These are phyloP conservation scores for Myrmecophaga tridactyla DNA, from an alignment of 2,113 vertebrate species.

Conservation along the genomic window DNA sequence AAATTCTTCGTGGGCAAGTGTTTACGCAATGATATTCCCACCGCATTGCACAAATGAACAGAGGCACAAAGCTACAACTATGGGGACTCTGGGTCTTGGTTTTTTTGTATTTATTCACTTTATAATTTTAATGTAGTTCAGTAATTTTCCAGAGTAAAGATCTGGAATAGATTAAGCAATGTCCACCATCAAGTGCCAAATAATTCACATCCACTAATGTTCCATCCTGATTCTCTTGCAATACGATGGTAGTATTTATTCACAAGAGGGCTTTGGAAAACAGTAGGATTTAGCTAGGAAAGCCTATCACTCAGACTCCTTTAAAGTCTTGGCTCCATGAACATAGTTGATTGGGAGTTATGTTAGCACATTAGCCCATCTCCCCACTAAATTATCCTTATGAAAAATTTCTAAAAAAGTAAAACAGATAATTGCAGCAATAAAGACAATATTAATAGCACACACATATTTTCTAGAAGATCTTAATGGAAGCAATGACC, in stretches of 20 bases:
- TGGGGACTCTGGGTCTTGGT: not conserved
- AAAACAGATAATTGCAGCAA: not conserved
- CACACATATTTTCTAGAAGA: not conserved
- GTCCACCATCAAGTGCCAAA: not conserved
- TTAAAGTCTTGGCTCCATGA: not conserved
- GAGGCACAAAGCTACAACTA: too few relatives aligned
- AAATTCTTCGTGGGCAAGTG: not conserved
- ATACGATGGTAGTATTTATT: not conserved
- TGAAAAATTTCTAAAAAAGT: not conserved
- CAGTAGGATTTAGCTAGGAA: not conserved
- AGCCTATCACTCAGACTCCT: not conserved
- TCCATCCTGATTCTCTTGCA: not conserved
- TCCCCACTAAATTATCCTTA: not conserved
- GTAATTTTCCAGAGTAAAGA: constrained; percentile 39
- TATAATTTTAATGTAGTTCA: not conserved
- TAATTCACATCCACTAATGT: not conserved
- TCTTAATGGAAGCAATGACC: not conserved
- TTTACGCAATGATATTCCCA: accelerated
- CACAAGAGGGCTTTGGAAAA: not conserved
- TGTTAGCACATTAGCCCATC: not conserved
- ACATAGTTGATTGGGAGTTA: not conserved
- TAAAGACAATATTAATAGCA: not conserved
- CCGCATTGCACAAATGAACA: not conserved
- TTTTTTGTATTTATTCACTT: not conserved
- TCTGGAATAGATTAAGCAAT: not conserved